phyloP scores from a whole-genome alignment of 2,888 invertebrate species.

The Leptinotarsa peninsularis region DNA sequence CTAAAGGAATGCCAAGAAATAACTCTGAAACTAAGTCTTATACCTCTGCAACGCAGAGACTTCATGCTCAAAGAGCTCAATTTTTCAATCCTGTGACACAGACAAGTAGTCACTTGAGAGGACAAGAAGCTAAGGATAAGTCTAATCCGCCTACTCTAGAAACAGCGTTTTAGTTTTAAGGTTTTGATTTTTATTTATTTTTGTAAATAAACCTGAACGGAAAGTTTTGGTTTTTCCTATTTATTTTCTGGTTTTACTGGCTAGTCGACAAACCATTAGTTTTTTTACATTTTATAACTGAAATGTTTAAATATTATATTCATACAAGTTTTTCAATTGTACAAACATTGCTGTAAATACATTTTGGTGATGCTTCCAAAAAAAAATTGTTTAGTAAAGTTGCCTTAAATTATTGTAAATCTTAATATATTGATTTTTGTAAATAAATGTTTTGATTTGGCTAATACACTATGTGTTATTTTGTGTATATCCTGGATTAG shows the following conservation, averaged over 20 bases:
- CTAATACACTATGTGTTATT: constrained; percentile 1
- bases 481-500: no score
- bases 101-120: constrained; percentile 42
- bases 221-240: constrained; percentile 26
- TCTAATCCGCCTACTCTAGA: constrained; percentile 71
- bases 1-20: constrained; percentile 39
- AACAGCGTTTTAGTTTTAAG: constrained; percentile 69
- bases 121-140: constrained; percentile 46
- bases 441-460: constrained; percentile 51
- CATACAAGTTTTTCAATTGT: constrained; percentile 30
- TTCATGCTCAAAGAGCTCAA: constrained; percentile 74
- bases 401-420: constrained; percentile 60
- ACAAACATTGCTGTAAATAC: constrained; percentile 42
- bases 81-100: constrained; percentile 66
- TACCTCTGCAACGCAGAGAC: constrained; percentile 63
- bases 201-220: constrained; percentile 40
- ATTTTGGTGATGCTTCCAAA: constrained; percentile 40
- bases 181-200: constrained; percentile 39
- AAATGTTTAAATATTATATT: constrained; percentile 24
- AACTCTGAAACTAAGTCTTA: constrained; percentile 38
- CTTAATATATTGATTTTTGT: constrained; percentile 59
- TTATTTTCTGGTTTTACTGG: constrained; percentile 51
- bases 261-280: constrained; percentile 55
- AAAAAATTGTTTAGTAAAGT: constrained; percentile 40
- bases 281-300: constrained; percentile 45